Base-by-base conservation (phyloP, 2,888 invertebrate species). In the Loripinus fragilis region DNA sequence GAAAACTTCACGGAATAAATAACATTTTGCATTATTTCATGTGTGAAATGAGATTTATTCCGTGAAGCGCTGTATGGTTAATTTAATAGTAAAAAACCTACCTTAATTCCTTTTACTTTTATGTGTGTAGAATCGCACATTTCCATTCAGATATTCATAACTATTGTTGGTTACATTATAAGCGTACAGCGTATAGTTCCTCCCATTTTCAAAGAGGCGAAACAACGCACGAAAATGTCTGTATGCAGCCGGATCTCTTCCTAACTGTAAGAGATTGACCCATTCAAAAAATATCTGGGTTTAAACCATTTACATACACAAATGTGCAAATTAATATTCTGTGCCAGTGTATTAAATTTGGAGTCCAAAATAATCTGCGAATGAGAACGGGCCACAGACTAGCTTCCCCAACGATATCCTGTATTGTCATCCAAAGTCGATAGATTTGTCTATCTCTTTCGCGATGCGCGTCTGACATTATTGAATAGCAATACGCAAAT, bases 291-390 rank as follows among this genome's bases (percentile, higher is more conserved):
- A 50, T 23, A 50, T n/a, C 50, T 5, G 8, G 50, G n/a, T 50
- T 50, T 20, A 50, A 50, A 17, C 50, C 50, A 50, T 50, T 50
- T n/a, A n/a, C n/a, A n/a, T n/a, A n/a, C n/a, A n/a, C n/a, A n/a
- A n/a, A n/a, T n/a, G n/a, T n/a, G n/a, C 50, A 50, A 12, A 50
- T n/a, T 7, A n/a, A 12, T n/a, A 50, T 50, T 50, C n/a, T 7
- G 5, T 50, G n/a, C 10, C 10, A 50, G n/a, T 50, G 50, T 17
- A 7, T 50, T 23, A 50, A 23, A 50, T 50, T 15, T 12, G 50
- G 50, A n/a, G 50, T 50, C 50, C 50, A 50, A 50, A 50, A 50
- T 17, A 17, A 50, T 50, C 50, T 50, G 5, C 50, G 50, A 17
- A 50, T 50, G n/a, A 17, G 8, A 20, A n/a, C 5, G n/a, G 50